Evolutionary conservation across 2,113 vertebrate species (phyloP).

Genomic region (Stictonetta naevosa): DNA sequence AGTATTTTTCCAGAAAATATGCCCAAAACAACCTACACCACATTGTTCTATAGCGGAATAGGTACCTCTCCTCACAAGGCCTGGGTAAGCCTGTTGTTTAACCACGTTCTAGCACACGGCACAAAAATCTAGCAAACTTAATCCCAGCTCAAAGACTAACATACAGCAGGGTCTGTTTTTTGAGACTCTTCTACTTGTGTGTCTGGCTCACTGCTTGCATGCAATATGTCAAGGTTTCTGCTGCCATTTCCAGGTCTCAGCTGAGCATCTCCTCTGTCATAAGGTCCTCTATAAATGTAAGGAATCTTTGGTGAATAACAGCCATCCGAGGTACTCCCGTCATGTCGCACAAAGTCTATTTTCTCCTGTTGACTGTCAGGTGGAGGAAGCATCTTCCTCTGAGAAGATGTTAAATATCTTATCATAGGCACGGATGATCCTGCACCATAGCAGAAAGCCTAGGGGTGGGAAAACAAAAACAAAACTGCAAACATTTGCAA

Average conservation of each 20-base stretch:
- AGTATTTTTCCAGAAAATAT: neutral
- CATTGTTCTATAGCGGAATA: neutral
- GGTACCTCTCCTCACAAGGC: neutral
- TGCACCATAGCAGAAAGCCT: constrained; percentile 78
- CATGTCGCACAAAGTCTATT: neutral
- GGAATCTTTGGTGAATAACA: neutral
- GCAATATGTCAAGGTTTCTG: neutral
- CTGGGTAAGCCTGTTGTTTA: neutral
- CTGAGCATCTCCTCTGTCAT: constrained; percentile 55
- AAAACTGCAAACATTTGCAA: neutral
- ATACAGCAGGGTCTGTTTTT: constrained; percentile 31
- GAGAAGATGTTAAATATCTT: constrained; percentile 45
- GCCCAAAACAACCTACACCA: neutral
- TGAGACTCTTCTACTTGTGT: neutral
- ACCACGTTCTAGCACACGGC: neutral
- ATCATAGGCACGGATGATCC: constrained; percentile 69
- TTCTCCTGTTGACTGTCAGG: neutral
- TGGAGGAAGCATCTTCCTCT: constrained; percentile 13
- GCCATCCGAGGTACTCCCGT: constrained; percentile 1
- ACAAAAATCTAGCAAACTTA: neutral
- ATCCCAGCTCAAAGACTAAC: neutral
- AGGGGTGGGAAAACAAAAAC: neutral
- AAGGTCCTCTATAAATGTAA: neutral
- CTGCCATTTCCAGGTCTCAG: neutral
- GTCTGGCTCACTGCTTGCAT: neutral